Base-by-base conservation (phyloP, 2,113 vertebrate genomes). In the Cyanistes caeruleus region DNA sequence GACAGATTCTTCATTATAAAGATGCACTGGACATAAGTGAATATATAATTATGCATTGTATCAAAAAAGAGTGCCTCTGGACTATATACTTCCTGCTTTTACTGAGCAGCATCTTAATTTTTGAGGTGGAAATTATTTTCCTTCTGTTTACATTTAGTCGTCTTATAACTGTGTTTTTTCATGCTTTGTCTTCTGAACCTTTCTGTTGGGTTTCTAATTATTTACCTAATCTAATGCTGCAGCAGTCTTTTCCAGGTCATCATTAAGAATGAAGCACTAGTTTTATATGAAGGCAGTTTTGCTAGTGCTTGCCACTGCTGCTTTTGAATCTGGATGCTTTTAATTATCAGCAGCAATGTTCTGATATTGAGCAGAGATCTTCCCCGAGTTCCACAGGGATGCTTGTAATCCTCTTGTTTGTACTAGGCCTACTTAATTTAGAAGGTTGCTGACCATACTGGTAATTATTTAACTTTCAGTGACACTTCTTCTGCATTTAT, bases 331-430 rank as follows among this genome's bases (percentile, higher is more conserved):
- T 49, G n/a, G 62, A 33, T 60, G 19, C 41, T 79, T 78, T 24
- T 84, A 49, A 55, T 80, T 96, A 95, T 86, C 28, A 69, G 10
- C 43, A 79, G 65, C n/a, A n/a, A 2, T 43, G 20, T 67, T 65
- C 58, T 94, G 5, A 5, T 65, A 55, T 6, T 87, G 81, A 85
- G 37, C 49, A 58, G 43, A 94, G 43, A 30, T 90, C 24, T 77
- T 83, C 23, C 25, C 51, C 3, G 27, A 64, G 56, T 94, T 90
- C 67, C 58, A 33, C 68, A 62, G 84, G 82, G 62, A 91, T 91
- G 49, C 74, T 64, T 92, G 67, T 75, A 82, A 89, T 82, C 74
- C 65, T 93, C 53, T 90, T 72, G 44, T 75, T 93, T 91, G 17
- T 90, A 46, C 44, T 59, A 51, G 37, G 21, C 55, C 39, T 76